Evolutionary conservation across 1,140 invertebrate species (phyloP), one percentile per base, ranked within the genome.

Genomic region (Apis dorsata): DNA sequence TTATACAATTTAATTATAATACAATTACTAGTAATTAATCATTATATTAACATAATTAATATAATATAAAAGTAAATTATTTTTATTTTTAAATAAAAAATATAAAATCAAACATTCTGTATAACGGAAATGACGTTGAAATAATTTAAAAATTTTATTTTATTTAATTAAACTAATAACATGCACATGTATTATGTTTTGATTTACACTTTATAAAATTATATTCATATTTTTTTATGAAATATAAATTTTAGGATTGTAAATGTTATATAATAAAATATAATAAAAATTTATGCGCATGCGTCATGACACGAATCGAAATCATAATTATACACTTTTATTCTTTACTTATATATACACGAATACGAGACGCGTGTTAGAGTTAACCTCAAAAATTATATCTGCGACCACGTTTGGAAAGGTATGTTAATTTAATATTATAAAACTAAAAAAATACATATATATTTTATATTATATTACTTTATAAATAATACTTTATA

Each of bases 91-190:
- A 3, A 8, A n/a, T 72, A 8, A 73, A 53, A 74, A 7, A 2
- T 74, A 11, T 0, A 13, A 15, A 74, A 19, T 0, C 13, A 24
- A 12, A 15, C 11, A 0, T 59, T 17, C 34, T 4, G 0, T 49
- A 19, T n/a, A 65, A 8, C 79, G 79, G 79, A 81, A 81, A n/a
- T 81, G 79, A 81, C 70, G 51, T 62, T 7, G 4, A 15, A 53
- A 0, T 65, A 15, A 44, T 44, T 44, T 44, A 1, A 44, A 55
- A 1, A 55, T 44, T 17, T 2, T 53, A 21, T 19, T 55, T 53
- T 66, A 28, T 5, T 15, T 11, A 51, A 17, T 62, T 74, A 51
- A 15, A 15, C 2, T 79, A 21, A 51, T 13, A 24, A 12, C 51
- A 8, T 44, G 21, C 4, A 55, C 1, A 44, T 53, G 24, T 24